Percentiles rank a stretch among this genome's conserved stretches.
Conservation (phyloP, 2,888 invertebrate species). For the Ochropacha duplaris region DNA sequence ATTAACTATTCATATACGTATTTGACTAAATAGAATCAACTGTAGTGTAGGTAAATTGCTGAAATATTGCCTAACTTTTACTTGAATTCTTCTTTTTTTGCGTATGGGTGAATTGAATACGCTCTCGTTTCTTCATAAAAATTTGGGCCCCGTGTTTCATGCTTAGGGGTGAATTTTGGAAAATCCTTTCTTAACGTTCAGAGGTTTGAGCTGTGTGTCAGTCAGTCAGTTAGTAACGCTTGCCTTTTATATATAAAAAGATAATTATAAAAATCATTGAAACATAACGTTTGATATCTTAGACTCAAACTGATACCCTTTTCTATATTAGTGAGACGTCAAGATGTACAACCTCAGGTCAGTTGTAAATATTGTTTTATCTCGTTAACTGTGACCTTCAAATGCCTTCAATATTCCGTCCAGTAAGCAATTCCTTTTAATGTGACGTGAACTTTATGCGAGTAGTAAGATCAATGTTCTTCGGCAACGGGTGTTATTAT, state of each 20-base stretch:
- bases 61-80: not conserved
- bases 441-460: slow-evolving; percentile 1
- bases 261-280: too few relatives aligned
- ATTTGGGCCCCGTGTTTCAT: too few relatives aligned
- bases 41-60: not conserved
- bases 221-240: too few relatives aligned
- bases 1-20: not conserved
- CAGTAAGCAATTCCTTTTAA: not conserved
- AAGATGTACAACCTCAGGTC: not conserved
- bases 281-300: too few relatives aligned
- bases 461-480: not conserved
- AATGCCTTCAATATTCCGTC: not conserved
- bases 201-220: too few relatives aligned
- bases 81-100: not conserved
- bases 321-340: not conserved
- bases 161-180: too few relatives aligned
- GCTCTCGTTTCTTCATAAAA: too few relatives aligned
- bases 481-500: not conserved
- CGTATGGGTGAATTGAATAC: too few relatives aligned
- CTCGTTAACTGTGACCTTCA: not conserved
- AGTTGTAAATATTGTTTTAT: not conserved
- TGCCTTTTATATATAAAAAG: too few relatives aligned
- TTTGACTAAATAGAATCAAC: not conserved
- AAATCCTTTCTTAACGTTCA: too few relatives aligned
- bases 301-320: not conserved